These are phyloP conservation scores for Coracias cyanogaster DNA, from an alignment of 2,797 vertebrate species.

Conservation along the genomic window DNA sequence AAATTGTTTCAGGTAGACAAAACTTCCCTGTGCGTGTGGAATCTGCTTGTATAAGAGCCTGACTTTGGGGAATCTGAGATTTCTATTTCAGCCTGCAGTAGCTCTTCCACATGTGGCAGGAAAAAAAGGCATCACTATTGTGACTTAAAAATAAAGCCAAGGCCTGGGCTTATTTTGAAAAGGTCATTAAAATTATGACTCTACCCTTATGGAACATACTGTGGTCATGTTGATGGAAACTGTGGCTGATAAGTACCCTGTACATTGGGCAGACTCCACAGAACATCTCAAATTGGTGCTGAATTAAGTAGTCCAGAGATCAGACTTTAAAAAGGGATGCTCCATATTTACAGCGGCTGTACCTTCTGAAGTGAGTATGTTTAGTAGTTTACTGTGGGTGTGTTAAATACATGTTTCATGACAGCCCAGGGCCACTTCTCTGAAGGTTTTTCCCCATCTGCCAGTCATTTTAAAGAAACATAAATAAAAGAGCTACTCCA, in stretches of 20 bases:
- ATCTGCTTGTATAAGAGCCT: background rate
- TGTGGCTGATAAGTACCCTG: background rate
- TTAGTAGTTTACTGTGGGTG: conserved; percentile 51
- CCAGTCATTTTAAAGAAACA: conserved; percentile 64
- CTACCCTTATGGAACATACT: background rate
- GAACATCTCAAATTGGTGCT: conserved; percentile 26
- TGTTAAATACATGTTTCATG: conserved; percentile 63
- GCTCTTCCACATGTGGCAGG: background rate
- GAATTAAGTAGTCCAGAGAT: conserved; percentile 28
- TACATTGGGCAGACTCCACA: background rate
- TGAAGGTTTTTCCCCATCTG: conserved; percentile 65
- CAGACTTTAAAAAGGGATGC: background rate
- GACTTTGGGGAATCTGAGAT: conserved; percentile 10
- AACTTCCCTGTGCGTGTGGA: background rate
- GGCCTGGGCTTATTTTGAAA: background rate
- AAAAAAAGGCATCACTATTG: background rate
- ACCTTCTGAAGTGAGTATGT: conserved; percentile 36
- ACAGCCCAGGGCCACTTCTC: conserved; percentile 61
- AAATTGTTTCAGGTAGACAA: conserved; percentile 52
- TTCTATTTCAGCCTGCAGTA: background rate
- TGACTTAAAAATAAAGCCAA: background rate
- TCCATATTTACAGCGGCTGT: background rate
- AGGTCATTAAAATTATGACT: background rate
- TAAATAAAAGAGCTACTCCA: conserved; percentile 63
- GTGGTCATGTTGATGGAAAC: background rate